Percentiles rank a stretch among this genome's conserved stretches.
Conservation (phyloP, 2,888 invertebrate genomes). For the Trichogramma evanescens region DNA sequence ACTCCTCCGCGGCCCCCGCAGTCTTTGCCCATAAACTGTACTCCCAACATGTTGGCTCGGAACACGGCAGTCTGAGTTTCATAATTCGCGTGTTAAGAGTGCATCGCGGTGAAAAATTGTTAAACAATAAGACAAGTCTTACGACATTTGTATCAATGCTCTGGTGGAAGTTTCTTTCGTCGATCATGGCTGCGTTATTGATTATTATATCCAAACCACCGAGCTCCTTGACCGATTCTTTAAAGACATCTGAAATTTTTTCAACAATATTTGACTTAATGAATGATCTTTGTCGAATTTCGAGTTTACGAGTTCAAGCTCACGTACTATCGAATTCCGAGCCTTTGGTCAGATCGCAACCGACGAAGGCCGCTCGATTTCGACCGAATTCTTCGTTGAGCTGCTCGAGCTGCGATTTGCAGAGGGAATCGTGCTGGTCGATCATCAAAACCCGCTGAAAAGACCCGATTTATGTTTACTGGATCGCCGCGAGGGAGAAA, state of each 20-base stretch:
- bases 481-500: not conserved
- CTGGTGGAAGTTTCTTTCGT: conserved; percentile 35
- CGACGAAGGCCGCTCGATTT: conserved; percentile 34
- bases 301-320: too few relatives aligned
- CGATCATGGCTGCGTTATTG: conserved; percentile 39
- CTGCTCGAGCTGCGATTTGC: conserved; percentile 28
- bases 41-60: conserved; percentile 43
- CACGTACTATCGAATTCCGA: conserved; percentile 36
- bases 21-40: conserved; percentile 49
- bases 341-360: conserved; percentile 37
- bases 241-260: conserved; percentile 44
- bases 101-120: not conserved
- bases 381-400: conserved; percentile 38
- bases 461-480: not conserved
- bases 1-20: conserved; percentile 54
- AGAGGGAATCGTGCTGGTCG: conserved; percentile 31
- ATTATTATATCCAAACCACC: conserved; percentile 54
- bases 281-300: not conserved
- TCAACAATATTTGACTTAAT: not conserved
- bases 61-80: conserved; percentile 44
- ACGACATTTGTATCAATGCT: conserved; percentile 43
- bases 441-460: conserved; percentile 34
- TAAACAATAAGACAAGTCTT: conserved; percentile 21
- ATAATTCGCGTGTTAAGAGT: not conserved
- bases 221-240: conserved; percentile 45